Percentiles rank a stretch among this genome's conserved stretches.
phyloP scores from a whole-genome alignment of 53 echinoderm and acorn worm species.

The Arbacia lixula region DNA sequence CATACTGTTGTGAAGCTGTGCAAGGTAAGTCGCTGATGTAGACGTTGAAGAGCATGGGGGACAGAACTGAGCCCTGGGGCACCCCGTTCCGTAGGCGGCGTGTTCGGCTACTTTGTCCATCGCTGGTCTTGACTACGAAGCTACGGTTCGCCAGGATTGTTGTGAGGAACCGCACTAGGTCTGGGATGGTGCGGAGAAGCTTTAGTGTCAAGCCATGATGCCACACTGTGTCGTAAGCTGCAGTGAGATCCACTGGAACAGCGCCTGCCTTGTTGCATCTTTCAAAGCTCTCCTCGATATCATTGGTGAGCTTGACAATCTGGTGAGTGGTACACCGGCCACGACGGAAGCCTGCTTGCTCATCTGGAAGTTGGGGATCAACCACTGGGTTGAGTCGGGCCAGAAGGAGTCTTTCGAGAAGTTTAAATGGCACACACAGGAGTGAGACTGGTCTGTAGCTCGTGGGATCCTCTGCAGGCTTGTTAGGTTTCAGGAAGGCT shows the following conservation, averaged over 20 bases:
- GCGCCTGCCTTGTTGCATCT: conserved; percentile 53
- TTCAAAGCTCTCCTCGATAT: conserved; percentile 60
- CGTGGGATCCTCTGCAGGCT: conserved; percentile 64
- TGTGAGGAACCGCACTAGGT: conserved; percentile 39
- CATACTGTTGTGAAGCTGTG: conserved; percentile 57
- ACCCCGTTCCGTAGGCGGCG: conserved; percentile 56
- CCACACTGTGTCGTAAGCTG: conserved; percentile 70
- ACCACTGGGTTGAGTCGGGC: conserved; percentile 41
- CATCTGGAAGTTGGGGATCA: conserved; percentile 59
- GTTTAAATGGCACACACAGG: conserved; percentile 59
- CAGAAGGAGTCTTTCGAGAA: conserved; percentile 50
- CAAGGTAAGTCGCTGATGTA: too few relatives aligned
- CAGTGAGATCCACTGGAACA: conserved; percentile 60
- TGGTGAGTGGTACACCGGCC: conserved; percentile 54
- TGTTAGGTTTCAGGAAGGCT: conserved; percentile 62
- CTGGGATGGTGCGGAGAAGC: conserved; percentile 49
- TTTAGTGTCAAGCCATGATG: conserved; percentile 53
- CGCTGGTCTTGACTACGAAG: conserved; percentile 57
- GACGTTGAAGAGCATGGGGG: too few relatives aligned
- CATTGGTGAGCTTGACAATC: conserved; percentile 45
- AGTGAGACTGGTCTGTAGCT: conserved; percentile 61
- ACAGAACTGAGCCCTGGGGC: conserved; percentile 43
- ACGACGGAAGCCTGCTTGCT: conserved; percentile 70
- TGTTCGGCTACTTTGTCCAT: conserved; percentile 43
- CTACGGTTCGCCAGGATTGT: conserved; percentile 57